A percentile compares a stretch with the other conserved stretches of the same genome.
These are phyloP conservation scores for Vulpes lagopus DNA, from an alignment of 2,113 vertebrate species.

Conservation along the genomic window DNA sequence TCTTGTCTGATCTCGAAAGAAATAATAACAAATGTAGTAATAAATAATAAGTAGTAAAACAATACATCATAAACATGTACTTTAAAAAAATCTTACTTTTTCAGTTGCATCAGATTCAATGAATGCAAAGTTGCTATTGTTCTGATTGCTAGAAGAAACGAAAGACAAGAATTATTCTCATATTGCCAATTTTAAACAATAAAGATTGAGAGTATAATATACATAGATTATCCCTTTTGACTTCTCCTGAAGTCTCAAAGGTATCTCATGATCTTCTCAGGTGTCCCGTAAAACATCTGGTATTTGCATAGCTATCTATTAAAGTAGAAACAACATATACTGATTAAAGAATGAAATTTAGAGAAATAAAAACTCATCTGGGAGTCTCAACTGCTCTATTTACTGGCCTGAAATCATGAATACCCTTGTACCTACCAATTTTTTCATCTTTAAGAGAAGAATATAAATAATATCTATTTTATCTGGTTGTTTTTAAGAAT, in stretches of 20 bases:
- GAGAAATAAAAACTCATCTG: background rate
- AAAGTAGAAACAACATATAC: background rate
- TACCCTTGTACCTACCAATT: background rate
- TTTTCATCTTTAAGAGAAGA: background rate
- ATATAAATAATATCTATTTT: slow-evolving; percentile 1
- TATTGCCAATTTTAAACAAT: background rate
- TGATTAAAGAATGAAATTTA: slow-evolving; percentile 42
- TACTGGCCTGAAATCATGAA: background rate
- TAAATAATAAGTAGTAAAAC: background rate
- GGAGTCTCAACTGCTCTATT: background rate
- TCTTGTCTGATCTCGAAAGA: background rate
- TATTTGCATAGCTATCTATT: background rate
- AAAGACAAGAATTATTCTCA: slow-evolving; percentile 39
- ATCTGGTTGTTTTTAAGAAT: background rate
- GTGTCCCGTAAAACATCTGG: background rate
- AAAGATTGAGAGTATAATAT: slow-evolving; percentile 23
- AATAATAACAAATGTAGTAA: slow-evolving; percentile 11
- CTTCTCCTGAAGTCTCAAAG: slow-evolving; percentile 6
- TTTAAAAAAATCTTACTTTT: background rate
- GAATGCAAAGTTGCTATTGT: slow-evolving; percentile 24
- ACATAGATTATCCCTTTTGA: background rate
- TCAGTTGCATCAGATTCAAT: background rate
- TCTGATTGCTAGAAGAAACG: slow-evolving; percentile 13
- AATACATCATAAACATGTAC: background rate
- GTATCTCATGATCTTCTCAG: background rate